phyloP scores from a whole-genome alignment of 1,140 invertebrate genomes.

The Aphelinus atriplicis region DNA sequence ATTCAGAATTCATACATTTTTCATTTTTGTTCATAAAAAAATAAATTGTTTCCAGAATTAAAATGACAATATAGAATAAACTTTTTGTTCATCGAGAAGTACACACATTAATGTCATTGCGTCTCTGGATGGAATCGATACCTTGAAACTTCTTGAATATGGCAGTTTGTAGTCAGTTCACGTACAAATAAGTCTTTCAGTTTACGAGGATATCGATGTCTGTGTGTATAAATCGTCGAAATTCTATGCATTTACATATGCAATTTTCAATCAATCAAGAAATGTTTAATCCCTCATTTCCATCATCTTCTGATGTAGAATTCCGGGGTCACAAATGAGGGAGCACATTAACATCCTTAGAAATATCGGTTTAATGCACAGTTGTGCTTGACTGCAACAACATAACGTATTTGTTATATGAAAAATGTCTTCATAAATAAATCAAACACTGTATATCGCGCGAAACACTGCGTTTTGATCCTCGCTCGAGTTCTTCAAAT shows the following conservation, averaged over 20 bases:
- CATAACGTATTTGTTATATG: slow-evolving; percentile 25
- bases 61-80: slow-evolving; percentile 1
- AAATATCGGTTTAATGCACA: slow-evolving; percentile 26
- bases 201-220: slow-evolving; percentile 7
- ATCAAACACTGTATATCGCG: slow-evolving; percentile 13
- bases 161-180: slow-evolving; percentile 15
- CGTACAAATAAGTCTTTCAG: slow-evolving; percentile 21
- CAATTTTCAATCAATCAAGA: not conserved
- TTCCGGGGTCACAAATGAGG: not conserved
- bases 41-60: slow-evolving; percentile 16
- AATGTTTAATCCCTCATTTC: not conserved
- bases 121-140: slow-evolving; percentile 5
- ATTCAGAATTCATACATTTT: not conserved
- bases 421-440: not conserved
- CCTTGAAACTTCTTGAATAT: slow-evolving; percentile 18
- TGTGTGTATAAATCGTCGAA: not conserved
- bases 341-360: not conserved
- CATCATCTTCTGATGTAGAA: not conserved
- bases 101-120: not conserved
- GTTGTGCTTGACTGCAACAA: slow-evolving; percentile 32
- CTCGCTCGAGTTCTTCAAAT: not conserved
- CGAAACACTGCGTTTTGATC: not conserved
- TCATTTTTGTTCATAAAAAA: slow-evolving; percentile 12
- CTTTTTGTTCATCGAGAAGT: slow-evolving; percentile 7
- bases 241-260: slow-evolving; percentile 19